Percentiles rank a stretch among this genome's conserved stretches.
phyloP scores from a whole-genome alignment of 2,888 invertebrate species.

The Eucriotettix oculatus region DNA sequence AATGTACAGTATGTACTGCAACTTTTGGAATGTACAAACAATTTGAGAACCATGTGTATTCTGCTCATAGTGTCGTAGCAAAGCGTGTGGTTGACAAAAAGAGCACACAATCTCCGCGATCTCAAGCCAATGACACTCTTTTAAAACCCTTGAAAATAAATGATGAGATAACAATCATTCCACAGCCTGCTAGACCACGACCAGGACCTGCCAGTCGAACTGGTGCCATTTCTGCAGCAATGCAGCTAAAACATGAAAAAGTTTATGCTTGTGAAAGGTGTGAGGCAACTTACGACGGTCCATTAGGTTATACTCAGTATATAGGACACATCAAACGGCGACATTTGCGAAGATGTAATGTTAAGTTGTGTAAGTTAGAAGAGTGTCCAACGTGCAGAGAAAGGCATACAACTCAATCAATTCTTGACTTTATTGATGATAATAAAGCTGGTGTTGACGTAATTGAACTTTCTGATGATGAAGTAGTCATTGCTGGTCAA shows the following conservation, averaged over 20 bases:
- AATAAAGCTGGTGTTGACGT: conserved; percentile 13
- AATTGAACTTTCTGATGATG: conserved; percentile 16
- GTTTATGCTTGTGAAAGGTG: conserved; percentile 9
- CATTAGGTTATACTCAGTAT: conserved; percentile 10
- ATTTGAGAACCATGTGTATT: conserved; percentile 87
- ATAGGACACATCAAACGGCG: conserved; percentile 10
- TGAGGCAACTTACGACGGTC: conserved; percentile 12
- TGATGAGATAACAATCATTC: conserved; percentile 79
- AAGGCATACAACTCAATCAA: conserved; percentile 4
- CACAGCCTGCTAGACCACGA: conserved; percentile 46
- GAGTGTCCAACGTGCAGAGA: conserved; percentile 11
- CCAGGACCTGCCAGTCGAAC: conserved; percentile 12
- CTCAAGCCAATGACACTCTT: conserved; percentile 25
- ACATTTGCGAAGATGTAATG: conserved; percentile 9
- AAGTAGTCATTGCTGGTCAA: conserved; percentile 13
- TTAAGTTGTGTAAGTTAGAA: conserved; percentile 11
- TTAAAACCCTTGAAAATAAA: conserved; percentile 72
- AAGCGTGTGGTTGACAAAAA: conserved; percentile 72
- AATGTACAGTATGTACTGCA: conserved; percentile 87
- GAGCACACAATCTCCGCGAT: conserved; percentile 21
- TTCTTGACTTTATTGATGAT: conserved; percentile 7
- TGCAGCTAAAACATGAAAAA: conserved; percentile 1
- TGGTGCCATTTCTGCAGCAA: conserved; percentile 6
- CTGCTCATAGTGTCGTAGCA: conserved; percentile 80
- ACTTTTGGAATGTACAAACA: conserved; percentile 92